Percentiles rank a stretch among this genome's conserved stretches.
Evolutionary conservation across 1,140 invertebrate genomes (phyloP).

Genomic region (Cotesia typhae): DNA sequence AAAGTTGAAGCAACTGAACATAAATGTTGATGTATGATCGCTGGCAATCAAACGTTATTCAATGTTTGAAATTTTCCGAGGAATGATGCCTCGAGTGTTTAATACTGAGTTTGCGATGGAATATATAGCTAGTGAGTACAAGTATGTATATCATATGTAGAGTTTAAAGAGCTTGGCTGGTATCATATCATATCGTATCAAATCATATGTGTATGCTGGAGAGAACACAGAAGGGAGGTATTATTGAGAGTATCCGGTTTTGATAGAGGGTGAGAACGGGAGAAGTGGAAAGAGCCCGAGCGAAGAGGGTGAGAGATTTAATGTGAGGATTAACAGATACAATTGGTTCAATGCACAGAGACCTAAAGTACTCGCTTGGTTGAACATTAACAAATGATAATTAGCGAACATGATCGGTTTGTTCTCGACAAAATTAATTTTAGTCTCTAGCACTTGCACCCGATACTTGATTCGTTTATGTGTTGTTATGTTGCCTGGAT

Average conservation of each 20-base stretch:
- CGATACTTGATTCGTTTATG: constrained; percentile 38
- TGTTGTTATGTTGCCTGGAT: too few relatives aligned
- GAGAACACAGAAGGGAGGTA: not conserved
- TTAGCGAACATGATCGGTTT: constrained; percentile 45
- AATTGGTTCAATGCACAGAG: constrained; percentile 9
- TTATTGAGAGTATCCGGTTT: not conserved
- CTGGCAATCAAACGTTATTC: constrained; percentile 25
- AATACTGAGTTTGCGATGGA: constrained; percentile 10
- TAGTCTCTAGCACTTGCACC: constrained; percentile 40
- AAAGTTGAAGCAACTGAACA: constrained; percentile 4
- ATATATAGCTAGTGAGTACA: not conserved
- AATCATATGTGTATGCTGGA: too few relatives aligned
- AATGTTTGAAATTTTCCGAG: constrained; percentile 28
- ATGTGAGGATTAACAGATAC: constrained; percentile 30
- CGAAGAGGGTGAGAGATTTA: constrained; percentile 11
- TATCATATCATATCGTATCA: too few relatives aligned
- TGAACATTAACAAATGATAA: constrained; percentile 49
- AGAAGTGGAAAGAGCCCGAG: not conserved
- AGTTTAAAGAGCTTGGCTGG: not conserved
- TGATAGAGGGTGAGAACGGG: not conserved
- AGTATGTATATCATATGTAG: too few relatives aligned
- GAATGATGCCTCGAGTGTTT: constrained; percentile 23
- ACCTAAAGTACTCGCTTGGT: constrained; percentile 38
- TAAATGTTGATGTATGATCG: constrained; percentile 12
- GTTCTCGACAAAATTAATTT: constrained; percentile 49